Percentiles rank a stretch among this genome's conserved stretches.
Conservation (phyloP, 2,888 invertebrate genomes). For the Polyommatus icarus region DNA sequence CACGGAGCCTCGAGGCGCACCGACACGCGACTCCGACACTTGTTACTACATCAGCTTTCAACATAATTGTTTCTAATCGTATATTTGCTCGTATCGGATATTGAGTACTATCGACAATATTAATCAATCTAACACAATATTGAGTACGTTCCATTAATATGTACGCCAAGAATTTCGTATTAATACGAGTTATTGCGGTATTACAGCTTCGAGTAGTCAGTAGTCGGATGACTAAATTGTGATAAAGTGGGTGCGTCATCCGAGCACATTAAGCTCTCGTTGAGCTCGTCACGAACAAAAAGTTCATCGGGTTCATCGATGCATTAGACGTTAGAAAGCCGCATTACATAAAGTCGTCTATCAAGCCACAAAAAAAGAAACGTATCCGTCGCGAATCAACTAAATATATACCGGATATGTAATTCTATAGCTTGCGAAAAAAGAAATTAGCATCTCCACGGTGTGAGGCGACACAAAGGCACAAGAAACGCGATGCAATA, state of each 20-base stretch:
- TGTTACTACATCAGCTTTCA: constrained; percentile 67
- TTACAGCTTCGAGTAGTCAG: not conserved
- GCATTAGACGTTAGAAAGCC: constrained; percentile 17
- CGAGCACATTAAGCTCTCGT: constrained; percentile 1
- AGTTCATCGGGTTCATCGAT: not conserved
- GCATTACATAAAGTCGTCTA: constrained; percentile 21
- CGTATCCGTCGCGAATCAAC: not conserved
- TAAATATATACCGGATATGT: constrained; percentile 18
- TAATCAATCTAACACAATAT: constrained; percentile 20
- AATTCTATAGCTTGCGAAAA: constrained; percentile 18
- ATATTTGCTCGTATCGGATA: constrained; percentile 41
- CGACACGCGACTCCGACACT: constrained; percentile 69
- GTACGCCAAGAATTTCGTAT: not conserved
- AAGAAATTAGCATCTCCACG: constrained; percentile 2
- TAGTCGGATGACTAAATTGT: not conserved
- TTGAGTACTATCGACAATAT: constrained; percentile 23
- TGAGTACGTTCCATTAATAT: not conserved
- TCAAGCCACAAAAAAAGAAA: not conserved
- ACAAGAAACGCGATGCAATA: constrained; percentile 73
- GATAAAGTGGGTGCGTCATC: not conserved
- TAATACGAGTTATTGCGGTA: not conserved
- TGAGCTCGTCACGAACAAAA: constrained; percentile 5
- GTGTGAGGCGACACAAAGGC: constrained; percentile 43
- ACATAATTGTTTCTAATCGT: constrained; percentile 75
- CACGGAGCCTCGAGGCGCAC: constrained; percentile 57